Evolutionary conservation across 2,888 invertebrate genomes (phyloP).

Genomic region (Hyalella azteca): DNA sequence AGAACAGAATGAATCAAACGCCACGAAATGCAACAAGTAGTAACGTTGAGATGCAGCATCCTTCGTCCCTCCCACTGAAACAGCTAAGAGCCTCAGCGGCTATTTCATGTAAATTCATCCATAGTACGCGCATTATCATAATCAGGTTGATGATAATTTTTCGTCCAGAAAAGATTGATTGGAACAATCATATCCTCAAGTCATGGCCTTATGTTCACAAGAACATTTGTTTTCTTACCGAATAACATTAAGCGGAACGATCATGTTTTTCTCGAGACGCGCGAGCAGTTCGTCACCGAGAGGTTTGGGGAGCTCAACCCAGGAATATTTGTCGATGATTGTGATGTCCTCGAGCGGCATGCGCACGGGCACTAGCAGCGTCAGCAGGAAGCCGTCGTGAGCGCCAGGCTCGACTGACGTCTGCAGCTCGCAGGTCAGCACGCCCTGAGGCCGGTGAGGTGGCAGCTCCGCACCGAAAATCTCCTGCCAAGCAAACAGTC

Average conservation of each 20-base stretch:
- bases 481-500: slow-evolving; percentile 72
- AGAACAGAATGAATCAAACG: too few relatives aligned
- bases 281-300: slow-evolving; percentile 73
- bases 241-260: slow-evolving; percentile 81
- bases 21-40: too few relatives aligned
- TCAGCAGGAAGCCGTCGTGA: slow-evolving; percentile 68
- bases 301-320: slow-evolving; percentile 79
- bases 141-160: too few relatives aligned
- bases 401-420: slow-evolving; percentile 42
- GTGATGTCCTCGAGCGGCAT: slow-evolving; percentile 85
- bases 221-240: slow-evolving; percentile 71
- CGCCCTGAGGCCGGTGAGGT: slow-evolving; percentile 81
- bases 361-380: slow-evolving; percentile 81
- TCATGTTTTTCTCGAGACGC: slow-evolving; percentile 77
- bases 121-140: too few relatives aligned
- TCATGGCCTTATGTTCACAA: too few relatives aligned
- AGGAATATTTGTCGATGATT: slow-evolving; percentile 85
- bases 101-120: too few relatives aligned
- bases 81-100: too few relatives aligned
- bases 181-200: too few relatives aligned
- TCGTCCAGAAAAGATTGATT: too few relatives aligned
- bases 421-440: slow-evolving; percentile 71
- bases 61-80: too few relatives aligned
- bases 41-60: too few relatives aligned
- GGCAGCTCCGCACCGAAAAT: slow-evolving; percentile 87